Evolutionary conservation across 2,797 vertebrate genomes (phyloP).

Genomic region (Kryptolebias ocellatus): DNA sequence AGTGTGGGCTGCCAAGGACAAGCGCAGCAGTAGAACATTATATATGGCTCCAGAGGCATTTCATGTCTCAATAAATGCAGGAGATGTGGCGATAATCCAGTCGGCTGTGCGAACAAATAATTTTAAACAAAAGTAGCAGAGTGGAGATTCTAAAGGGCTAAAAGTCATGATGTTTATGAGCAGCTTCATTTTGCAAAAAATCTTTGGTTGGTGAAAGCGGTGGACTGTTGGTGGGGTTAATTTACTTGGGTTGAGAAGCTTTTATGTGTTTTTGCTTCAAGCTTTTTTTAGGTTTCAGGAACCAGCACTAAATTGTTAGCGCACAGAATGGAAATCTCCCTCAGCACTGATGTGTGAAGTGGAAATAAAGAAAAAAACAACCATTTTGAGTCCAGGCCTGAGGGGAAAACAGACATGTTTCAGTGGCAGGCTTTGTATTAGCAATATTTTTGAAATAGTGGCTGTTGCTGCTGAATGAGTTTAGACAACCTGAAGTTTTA

Average conservation of each 20-base stretch:
- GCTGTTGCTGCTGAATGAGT: conserved; percentile 37
- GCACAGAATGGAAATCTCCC: conserved; percentile 12
- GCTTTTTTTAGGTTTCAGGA: conserved; percentile 15
- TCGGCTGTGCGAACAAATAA: not conserved
- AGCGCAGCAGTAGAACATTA: conserved; percentile 44
- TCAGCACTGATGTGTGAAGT: conserved; percentile 25
- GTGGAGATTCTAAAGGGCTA: not conserved
- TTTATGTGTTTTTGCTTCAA: not conserved
- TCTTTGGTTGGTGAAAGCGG: not conserved
- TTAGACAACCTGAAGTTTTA: conserved; percentile 23
- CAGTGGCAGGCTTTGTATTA: conserved; percentile 26
- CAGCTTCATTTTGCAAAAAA: not conserved
- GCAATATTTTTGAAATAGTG: conserved; percentile 30
- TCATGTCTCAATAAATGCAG: conserved; percentile 25
- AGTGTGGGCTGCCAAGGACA: conserved; percentile 88
- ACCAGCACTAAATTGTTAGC: conserved; percentile 5
- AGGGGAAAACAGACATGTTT: conserved; percentile 48
- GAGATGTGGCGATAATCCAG: conserved; percentile 4
- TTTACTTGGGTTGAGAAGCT: not conserved
- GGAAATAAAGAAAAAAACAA: not conserved
- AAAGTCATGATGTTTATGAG: not conserved
- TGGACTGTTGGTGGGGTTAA: not conserved
- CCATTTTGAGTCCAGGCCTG: conserved; percentile 20
- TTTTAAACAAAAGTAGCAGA: conserved; percentile 1
- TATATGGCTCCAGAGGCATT: conserved; percentile 29